Conservation (phyloP, 1,140 invertebrate species). For the Drosophila athabasca region DNA sequence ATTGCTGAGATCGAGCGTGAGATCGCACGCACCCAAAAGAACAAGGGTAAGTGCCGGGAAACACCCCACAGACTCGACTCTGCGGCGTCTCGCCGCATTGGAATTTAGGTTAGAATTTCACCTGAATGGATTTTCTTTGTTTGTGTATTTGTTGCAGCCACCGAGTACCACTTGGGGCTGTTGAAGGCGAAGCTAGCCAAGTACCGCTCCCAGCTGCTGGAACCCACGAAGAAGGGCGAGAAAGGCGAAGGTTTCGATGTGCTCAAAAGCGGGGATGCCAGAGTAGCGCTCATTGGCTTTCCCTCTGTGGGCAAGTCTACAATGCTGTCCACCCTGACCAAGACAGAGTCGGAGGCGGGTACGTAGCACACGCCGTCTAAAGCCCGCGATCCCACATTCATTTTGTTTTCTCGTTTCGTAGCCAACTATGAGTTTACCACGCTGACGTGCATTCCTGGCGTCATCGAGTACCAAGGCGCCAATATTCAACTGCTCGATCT, state of each 20-base stretch:
- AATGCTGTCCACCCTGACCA: conserved; percentile 95
- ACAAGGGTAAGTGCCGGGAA: conserved; percentile 92
- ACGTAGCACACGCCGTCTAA: background rate
- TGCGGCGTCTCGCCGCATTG: conserved; percentile 51
- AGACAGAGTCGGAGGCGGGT: conserved; percentile 94
- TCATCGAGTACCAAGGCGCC: conserved; percentile 98
- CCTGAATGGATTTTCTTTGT: background rate
- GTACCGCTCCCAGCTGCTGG: conserved; percentile 96
- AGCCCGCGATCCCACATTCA: background rate
- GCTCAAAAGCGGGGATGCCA: conserved; percentile 99
- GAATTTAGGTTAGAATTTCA: conserved; percentile 76
- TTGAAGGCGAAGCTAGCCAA: conserved; percentile 99
- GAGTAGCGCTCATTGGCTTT: conserved; percentile 99
- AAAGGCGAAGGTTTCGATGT: conserved; percentile 99
- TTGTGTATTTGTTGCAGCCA: conserved; percentile 88
- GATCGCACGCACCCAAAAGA: conserved; percentile 99
- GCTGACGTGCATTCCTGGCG: conserved; percentile 99
- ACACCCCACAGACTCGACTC: conserved; percentile 31
- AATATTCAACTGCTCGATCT: conserved; percentile 99
- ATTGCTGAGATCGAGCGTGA: conserved; percentile 99
- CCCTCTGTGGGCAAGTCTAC: conserved; percentile 99
- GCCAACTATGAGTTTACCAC: conserved; percentile 99
- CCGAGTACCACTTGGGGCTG: conserved; percentile 99
- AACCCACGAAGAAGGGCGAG: conserved; percentile 97
- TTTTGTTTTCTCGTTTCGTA: background rate